A percentile compares a stretch with the other conserved stretches of the same genome.
Evolutionary conservation across 2,888 invertebrate species (phyloP).

Genomic region (Epicampocera succincta): DNA sequence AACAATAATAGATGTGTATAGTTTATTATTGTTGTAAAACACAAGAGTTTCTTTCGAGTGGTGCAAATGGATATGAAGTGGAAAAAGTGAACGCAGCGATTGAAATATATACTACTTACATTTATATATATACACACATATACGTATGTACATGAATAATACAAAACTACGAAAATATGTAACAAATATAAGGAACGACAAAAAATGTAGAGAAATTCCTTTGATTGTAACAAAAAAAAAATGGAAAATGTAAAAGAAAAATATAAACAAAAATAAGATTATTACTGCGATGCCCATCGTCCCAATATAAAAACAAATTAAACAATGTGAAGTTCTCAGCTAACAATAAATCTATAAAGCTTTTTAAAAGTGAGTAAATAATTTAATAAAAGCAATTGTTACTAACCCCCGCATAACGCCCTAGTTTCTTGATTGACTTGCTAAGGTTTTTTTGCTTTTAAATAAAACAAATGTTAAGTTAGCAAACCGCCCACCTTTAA

Average conservation of each 20-base stretch:
- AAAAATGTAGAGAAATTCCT: constrained; percentile 68
- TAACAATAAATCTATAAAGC: background rate
- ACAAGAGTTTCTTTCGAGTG: constrained; percentile 53
- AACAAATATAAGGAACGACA: constrained; percentile 48
- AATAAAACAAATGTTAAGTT: constrained; percentile 22
- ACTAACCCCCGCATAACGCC: constrained; percentile 63
- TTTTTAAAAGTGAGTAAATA: constrained; percentile 56
- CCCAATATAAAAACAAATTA: constrained; percentile 19
- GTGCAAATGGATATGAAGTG: constrained; percentile 57
- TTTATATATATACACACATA: background rate
- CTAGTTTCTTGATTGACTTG: constrained; percentile 43
- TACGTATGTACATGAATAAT: constrained; percentile 10
- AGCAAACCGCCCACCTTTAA: constrained; percentile 64
- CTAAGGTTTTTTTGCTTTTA: constrained; percentile 16
- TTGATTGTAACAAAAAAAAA: constrained; percentile 52
- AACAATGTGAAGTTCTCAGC: constrained; percentile 17
- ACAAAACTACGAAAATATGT: constrained; percentile 58
- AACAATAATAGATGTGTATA: constrained; percentile 58
- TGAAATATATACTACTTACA: constrained; percentile 27
- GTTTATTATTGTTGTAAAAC: constrained; percentile 55
- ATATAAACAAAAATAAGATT: constrained; percentile 48
- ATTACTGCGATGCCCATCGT: background rate
- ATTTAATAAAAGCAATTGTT: constrained; percentile 6
- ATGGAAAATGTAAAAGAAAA: constrained; percentile 53
- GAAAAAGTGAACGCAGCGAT: constrained; percentile 63